phyloP scores from a whole-genome alignment of 2,113 vertebrate genomes.

The Eubucco bourcierii region DNA sequence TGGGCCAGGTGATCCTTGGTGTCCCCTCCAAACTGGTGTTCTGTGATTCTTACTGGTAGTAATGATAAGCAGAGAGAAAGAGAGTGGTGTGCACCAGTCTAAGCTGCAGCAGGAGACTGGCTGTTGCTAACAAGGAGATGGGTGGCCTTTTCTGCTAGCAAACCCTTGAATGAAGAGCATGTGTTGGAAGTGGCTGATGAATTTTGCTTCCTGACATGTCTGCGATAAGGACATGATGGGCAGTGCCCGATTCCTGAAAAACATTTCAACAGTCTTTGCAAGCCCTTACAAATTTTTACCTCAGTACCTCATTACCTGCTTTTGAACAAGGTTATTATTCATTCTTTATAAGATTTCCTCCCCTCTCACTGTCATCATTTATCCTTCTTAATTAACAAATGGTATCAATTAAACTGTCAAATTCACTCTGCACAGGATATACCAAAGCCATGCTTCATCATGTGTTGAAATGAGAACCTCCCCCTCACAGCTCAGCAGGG shows the following conservation, averaged over 20 bases:
- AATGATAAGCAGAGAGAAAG: background rate
- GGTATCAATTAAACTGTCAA: conserved; percentile 58
- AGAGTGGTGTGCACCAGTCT: background rate
- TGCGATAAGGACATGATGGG: background rate
- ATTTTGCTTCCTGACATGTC: background rate
- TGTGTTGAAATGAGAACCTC: conserved; percentile 8
- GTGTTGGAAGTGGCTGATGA: background rate
- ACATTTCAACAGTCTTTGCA: conserved; percentile 28
- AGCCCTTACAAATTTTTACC: conserved; percentile 30
- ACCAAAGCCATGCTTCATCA: background rate
- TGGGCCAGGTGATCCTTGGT: too few species aligned
- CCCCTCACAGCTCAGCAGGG: accelerated
- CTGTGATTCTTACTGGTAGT: background rate
- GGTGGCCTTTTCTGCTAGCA: background rate
- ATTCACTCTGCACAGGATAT: background rate
- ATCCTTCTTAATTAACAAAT: conserved; percentile 66
- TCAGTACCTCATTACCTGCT: conserved; percentile 22
- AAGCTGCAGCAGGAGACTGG: accelerated
- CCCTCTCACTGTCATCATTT: conserved; percentile 27
- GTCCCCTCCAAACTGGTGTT: too few species aligned
- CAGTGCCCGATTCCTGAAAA: conserved; percentile 12
- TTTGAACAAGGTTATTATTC: conserved; percentile 44
- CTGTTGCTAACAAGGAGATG: background rate
- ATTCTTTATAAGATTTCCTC: conserved; percentile 45
- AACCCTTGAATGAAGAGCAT: background rate